Base-by-base conservation (phyloP, 2,888 invertebrate species). In the Craniophora ligustri region DNA sequence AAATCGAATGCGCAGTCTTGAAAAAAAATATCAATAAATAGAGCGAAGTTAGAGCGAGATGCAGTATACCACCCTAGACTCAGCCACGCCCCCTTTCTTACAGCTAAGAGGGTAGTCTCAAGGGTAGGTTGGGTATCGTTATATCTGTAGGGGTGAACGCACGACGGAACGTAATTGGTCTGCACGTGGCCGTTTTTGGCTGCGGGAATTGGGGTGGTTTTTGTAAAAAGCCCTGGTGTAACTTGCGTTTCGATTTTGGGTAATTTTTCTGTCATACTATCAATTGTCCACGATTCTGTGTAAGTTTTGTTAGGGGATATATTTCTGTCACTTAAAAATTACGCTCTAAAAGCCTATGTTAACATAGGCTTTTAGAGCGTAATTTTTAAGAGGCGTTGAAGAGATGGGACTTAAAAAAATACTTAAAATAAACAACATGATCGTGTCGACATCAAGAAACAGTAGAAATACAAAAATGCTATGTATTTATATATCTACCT, bases 31-130 rank as follows among this genome's bases (percentile, higher is more conserved):
- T 50, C 67, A 46, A 59, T 61, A 67, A 47, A 51, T 70, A 57
- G 30, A 40, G 14, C 10, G 57, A 38, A 15, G 82, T 67, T 32
- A 63, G 81, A 87, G 75, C 61, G 82, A 76, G 87, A 87, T 75
- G 78, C 71, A 73, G 72, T 71, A 76, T 67, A 41, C 81, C 83
- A 76, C 83, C 81, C 84, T 75, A 76, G 75, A 75, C 76, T n/a
- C 13, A 38, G 62, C 82, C 87, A 85, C 88, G 87, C 88, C 88
- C 80, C 76, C 82, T 87, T 87, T 88, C 88, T 87, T 65, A 56
- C 40, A 28, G 81, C 76, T 74, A 71, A 81, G 78, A 78, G 77
- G 75, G 81, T 72, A 75, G 68, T 76, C 82, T 80, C 78, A 73
- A 75, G 75, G 73, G 81, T 73, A 72, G 66, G 73, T n/a, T 80